Evolutionary conservation across 1,140 invertebrate species (phyloP).

Genomic region (Tetragnatha versicolor): DNA sequence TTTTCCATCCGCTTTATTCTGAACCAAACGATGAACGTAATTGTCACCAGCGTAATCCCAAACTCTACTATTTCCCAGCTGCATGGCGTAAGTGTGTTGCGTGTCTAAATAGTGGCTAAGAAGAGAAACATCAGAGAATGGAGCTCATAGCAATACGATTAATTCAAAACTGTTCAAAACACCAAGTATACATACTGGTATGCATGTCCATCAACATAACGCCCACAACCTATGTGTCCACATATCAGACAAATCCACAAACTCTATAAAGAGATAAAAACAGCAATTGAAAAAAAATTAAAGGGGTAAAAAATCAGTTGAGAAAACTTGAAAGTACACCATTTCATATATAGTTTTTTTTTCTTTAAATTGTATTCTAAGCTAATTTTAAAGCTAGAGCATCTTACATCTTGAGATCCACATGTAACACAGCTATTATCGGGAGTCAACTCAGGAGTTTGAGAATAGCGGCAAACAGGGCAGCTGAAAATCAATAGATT

Average conservation of each 20-base stretch:
- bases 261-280: constrained; percentile 68
- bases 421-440: constrained; percentile 87
- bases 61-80: constrained; percentile 90
- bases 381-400: background rate
- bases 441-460: constrained; percentile 88
- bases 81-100: constrained; percentile 96
- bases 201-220: constrained; percentile 78
- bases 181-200: constrained; percentile 67
- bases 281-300: background rate
- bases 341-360: background rate
- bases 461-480: constrained; percentile 80
- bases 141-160: background rate
- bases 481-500: constrained; percentile 66
- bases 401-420: constrained; percentile 67
- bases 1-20: constrained; percentile 98
- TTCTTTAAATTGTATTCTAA: background rate
- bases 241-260: constrained; percentile 99
- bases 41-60: constrained; percentile 99
- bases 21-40: constrained; percentile 94
- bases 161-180: background rate
- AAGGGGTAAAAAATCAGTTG: background rate
- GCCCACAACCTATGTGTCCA: constrained; percentile 95
- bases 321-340: background rate
- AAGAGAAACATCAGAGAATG: constrained; percentile 54
- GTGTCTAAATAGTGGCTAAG: constrained; percentile 90